phyloP scores from a whole-genome alignment of 2,888 invertebrate genomes.

The Hanleya hanleyi region DNA sequence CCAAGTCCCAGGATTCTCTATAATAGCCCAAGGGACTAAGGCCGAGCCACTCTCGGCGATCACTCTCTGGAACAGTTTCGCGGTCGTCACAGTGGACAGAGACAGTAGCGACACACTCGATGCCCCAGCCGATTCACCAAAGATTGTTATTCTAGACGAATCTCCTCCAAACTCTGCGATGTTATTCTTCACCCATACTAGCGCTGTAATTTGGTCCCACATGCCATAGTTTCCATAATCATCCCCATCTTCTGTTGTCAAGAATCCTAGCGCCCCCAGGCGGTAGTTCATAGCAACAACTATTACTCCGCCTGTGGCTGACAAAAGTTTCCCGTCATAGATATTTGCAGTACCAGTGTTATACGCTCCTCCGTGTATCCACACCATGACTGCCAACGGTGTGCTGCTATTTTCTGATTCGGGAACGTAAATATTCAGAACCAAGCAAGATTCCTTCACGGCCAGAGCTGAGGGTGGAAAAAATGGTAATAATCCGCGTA shows the following conservation, averaged over 20 bases:
- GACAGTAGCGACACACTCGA: constrained; percentile 10
- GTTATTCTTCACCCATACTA: constrained; percentile 44
- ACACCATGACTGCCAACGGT: constrained; percentile 80
- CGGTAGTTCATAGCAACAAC: constrained; percentile 35
- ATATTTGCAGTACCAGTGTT: constrained; percentile 90
- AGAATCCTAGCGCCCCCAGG: constrained; percentile 36
- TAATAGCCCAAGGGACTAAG: background rate
- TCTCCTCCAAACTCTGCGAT: constrained; percentile 39
- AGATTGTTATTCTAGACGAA: constrained; percentile 38
- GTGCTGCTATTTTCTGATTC: constrained; percentile 75
- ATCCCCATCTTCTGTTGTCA: constrained; percentile 27
- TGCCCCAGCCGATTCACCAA: constrained; percentile 42
- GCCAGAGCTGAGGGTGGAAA: background rate
- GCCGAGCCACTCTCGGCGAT: constrained; percentile 27
- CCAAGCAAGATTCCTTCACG: constrained; percentile 88
- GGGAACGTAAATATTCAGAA: constrained; percentile 95
- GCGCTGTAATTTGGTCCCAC: constrained; percentile 40
- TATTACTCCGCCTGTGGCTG: constrained; percentile 21
- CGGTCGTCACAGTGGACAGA: background rate
- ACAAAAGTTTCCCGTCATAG: constrained; percentile 73
- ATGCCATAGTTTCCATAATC: constrained; percentile 46
- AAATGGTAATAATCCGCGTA: background rate
- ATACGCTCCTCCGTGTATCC: constrained; percentile 95
- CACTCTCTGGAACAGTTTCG: constrained; percentile 27
- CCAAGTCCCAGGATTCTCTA: background rate